These are phyloP conservation scores for Ptiloglossa arizonensis DNA, from an alignment of 1,140 invertebrate species.

Conservation along the genomic window DNA sequence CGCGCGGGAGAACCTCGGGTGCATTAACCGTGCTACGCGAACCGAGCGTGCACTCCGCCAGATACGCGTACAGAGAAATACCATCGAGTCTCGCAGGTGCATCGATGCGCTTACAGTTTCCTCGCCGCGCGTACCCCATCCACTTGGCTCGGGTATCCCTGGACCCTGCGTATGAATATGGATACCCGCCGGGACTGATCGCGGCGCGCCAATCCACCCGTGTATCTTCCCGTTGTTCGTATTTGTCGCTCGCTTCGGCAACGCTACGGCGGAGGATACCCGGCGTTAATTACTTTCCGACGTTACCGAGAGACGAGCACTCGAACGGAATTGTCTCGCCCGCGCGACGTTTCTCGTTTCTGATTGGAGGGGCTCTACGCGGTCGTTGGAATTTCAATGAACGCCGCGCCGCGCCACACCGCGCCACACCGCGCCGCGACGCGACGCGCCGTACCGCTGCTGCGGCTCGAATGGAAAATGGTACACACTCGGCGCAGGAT, in stretches of 20 bases:
- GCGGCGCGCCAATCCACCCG: background rate
- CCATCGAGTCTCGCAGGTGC: conserved; percentile 5
- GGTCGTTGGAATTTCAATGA: background rate
- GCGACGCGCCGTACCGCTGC: too few relatives aligned
- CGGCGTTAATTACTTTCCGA: conserved; percentile 11
- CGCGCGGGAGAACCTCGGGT: conserved; percentile 7
- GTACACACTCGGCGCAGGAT: too few relatives aligned
- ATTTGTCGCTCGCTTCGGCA: background rate
- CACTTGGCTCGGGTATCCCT: background rate
- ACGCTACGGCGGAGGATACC: background rate
- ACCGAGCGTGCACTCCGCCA: conserved; percentile 16
- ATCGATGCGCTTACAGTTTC: background rate
- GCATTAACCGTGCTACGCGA: conserved; percentile 10
- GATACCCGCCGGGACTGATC: conserved; percentile 3
- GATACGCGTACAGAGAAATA: conserved; percentile 9
- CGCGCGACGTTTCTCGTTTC: background rate
- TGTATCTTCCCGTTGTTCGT: background rate
- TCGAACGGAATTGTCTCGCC: background rate
- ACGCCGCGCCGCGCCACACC: background rate
- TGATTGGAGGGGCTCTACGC: background rate
- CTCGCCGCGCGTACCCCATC: background rate
- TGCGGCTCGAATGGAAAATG: too few relatives aligned
- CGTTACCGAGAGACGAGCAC: background rate
- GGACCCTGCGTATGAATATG: conserved; percentile 25
- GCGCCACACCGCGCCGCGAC: too few relatives aligned